Evolutionary conservation across 2,113 vertebrate species (phyloP).

Genomic region (Acanthisitta chloris): DNA sequence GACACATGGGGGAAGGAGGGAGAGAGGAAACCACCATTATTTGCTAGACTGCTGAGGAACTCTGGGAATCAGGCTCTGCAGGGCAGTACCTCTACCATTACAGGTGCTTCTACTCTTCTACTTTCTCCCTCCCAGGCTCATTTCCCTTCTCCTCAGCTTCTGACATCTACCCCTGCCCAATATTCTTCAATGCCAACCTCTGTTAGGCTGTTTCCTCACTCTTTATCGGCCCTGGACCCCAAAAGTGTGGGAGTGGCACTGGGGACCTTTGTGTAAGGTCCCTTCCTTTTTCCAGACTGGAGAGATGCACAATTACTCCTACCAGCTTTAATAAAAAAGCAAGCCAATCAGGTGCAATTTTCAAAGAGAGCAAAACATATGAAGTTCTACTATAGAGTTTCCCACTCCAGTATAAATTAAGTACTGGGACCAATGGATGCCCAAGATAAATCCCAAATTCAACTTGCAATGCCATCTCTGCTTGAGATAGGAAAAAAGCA

Average conservation of each 20-base stretch:
- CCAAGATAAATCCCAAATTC: neutral
- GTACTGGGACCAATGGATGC: fast-evolving
- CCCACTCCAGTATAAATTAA: neutral
- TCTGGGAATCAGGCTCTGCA: neutral
- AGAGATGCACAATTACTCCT: neutral
- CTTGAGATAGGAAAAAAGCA: neutral
- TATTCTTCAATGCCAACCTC: neutral
- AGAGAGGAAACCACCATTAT: neutral
- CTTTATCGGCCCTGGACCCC: neutral
- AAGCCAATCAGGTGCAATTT: neutral
- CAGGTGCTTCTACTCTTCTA: neutral
- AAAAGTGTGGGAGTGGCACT: fast-evolving
- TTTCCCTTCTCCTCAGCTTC: neutral
- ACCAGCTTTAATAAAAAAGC: neutral
- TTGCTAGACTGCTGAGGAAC: neutral
- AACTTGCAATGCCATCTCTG: neutral
- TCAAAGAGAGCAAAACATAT: neutral
- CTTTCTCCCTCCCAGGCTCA: neutral
- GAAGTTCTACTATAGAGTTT: neutral
- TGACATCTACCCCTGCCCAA: neutral
- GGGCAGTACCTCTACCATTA: neutral
- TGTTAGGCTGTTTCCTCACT: neutral
- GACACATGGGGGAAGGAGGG: neutral
- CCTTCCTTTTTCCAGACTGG: neutral
- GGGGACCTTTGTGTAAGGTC: neutral